Base-by-base conservation (phyloP, 2,888 invertebrate genomes). In the Nomada lathburiana region DNA sequence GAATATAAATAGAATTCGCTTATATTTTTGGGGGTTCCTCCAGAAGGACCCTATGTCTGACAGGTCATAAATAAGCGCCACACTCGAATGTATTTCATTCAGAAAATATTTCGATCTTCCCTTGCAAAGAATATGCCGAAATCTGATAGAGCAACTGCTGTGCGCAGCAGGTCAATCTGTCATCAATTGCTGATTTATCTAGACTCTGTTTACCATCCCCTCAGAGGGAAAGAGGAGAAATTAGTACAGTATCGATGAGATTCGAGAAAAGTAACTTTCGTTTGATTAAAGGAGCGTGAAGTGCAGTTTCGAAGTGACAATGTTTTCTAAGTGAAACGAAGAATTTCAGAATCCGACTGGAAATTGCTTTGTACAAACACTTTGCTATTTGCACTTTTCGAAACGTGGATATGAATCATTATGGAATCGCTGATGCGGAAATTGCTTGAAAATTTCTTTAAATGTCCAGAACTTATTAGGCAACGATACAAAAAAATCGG, bases 1-100 rank as follows among this genome's bases (percentile, higher is more conserved):
- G 50, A 57, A 72, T 69, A 70, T 73, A 65, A 81, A 81, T 74
- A 60, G 74, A 62, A 67, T 44, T 65, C 63, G 69, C 60, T 69
- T 62, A 73, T 65, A 36, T 72, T 63, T 26, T 26, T n/a, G 26
- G 11, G 20, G 1, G 2, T 77, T 11, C n/a, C 42, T 16, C 2
- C 16, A 9, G 55, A 20, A 50, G 42, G n/a, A 55, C 11, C 23
- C 16, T 11, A 36, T 36, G 36, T 7, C 36, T 13, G 20, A 36
- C 9, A 50, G n/a, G 29, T 53, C 42, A 44, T 73, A 65, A 73
- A 78, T 77, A 63, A 77, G 26, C 20, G 47, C 36, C 11, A 7
- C 18, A 13, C n/a, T 18, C 47, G 13, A 13, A 29, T n/a, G 50
- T 67, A 70, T 62, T 52, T 81, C 70, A 60, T 29, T 42, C n/a